Evolutionary conservation across 2,888 invertebrate species (phyloP), one percentile per base, ranked within the genome.

Genomic region (Leptopterna dolabrata): DNA sequence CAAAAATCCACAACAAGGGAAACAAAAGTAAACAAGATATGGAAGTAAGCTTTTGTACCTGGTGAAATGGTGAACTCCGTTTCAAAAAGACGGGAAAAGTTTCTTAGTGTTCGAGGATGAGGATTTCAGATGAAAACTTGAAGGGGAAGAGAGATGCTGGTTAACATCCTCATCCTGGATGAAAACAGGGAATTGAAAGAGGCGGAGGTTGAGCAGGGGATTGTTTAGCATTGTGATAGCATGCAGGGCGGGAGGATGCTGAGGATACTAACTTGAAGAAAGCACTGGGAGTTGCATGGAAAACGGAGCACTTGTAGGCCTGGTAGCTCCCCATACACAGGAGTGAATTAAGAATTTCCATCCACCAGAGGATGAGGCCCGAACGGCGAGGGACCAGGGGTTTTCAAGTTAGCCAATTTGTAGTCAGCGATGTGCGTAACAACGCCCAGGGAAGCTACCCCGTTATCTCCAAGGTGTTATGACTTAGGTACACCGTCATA

Each of bases 391-490:
- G 45, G 6, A 83, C 55, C 47, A 16, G 29, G 85, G 47, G 76
- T 14, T 45, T 70, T 78, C 86, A 78, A 86, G 86, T 86, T 86
- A 78, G 86, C 86, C 86, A 86, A 86, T 86, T 86, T 86, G 86
- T 86, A 86, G 86, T 86, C 86, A 86, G 78, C 85, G 76, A 86
- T 76, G 78, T 86, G 86, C 86, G 86, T 86, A 85, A 85, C 85
- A 73, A 76, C 71, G 85, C 73, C 76, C 85, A 30, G 85, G 85
- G 76, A 76, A 36, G 76, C 76, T 76, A 45, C 78, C 78, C 36
- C 55, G 51, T 88, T 88, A 88, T 88, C 88, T 88, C 88, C 29
- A 86, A 88, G 88, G 88, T 88, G 88, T 88, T 88, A 88, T 88
- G 88, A 88, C 86, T 88, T 86, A 86, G 88, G 81, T 81, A 88